These are phyloP conservation scores for Heliconius ethilla DNA, from an alignment of 2,888 invertebrate genomes.

Conservation along the genomic window DNA sequence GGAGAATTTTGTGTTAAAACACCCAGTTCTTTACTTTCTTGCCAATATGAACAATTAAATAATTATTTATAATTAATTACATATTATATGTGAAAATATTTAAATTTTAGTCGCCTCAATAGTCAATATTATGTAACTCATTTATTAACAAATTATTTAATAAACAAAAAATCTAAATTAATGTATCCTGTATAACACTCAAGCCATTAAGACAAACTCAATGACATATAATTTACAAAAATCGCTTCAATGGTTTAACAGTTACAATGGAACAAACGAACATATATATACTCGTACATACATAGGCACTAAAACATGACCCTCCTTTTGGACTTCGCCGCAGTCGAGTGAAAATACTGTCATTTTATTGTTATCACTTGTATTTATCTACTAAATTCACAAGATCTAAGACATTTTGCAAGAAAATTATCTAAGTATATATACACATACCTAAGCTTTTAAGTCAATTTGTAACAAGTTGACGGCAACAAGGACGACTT, in stretches of 20 bases:
- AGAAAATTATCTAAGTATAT: neutral
- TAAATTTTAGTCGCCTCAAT: neutral
- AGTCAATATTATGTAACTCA: neutral
- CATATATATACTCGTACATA: too few species aligned
- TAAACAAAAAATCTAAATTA: too few species aligned
- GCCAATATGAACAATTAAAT: neutral
- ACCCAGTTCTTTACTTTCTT: neutral
- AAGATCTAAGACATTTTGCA: neutral
- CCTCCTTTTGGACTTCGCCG: too few species aligned
- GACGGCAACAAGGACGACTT: slow-evolving; percentile 19
- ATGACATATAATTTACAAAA: too few species aligned
- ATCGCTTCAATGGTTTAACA: too few species aligned
- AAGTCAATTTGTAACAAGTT: slow-evolving; percentile 24
- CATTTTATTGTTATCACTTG: neutral
- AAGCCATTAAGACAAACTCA: too few species aligned
- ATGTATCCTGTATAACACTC: too few species aligned
- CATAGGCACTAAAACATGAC: too few species aligned
- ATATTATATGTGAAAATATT: neutral
- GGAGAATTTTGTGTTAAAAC: neutral
- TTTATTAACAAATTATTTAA: too few species aligned
- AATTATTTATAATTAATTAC: neutral
- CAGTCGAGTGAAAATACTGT: too few species aligned
- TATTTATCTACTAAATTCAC: neutral
- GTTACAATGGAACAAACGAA: too few species aligned
- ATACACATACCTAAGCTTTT: slow-evolving; percentile 10